phyloP scores from a whole-genome alignment of 2,797 vertebrate species.

The Cottoperca gobio region DNA sequence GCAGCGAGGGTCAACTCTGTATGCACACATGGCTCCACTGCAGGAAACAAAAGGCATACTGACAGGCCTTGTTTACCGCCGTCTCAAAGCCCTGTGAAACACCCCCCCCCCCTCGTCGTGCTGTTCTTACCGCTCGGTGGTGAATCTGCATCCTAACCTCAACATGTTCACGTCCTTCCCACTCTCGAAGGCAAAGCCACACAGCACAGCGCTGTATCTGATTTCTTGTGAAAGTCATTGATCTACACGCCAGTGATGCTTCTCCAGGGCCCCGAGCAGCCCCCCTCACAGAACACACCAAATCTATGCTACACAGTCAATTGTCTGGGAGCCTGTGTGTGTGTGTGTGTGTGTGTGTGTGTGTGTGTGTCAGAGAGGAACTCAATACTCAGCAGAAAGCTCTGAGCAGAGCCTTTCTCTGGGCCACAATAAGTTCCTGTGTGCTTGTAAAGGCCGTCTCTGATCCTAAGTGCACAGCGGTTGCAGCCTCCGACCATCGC shows the following conservation, averaged over 20 bases:
- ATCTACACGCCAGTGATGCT: conserved; percentile 60
- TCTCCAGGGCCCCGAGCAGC: conserved; percentile 39
- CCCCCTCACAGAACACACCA: conserved; percentile 49
- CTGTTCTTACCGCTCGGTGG: neutral
- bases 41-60: conserved; percentile 3
- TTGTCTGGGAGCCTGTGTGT: conserved; percentile 52
- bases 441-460: conserved; percentile 56
- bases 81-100: neutral
- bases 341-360: too few species aligned
- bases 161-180: conserved; percentile 4
- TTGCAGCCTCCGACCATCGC: neutral
- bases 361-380: conserved; percentile 36
- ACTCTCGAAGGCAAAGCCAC: conserved; percentile 33
- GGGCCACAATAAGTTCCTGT: conserved; percentile 50
- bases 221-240: conserved; percentile 60
- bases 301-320: conserved; percentile 67
- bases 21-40: neutral
- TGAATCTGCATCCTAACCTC: conserved; percentile 10
- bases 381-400: conserved; percentile 57
- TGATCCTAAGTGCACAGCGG: conserved; percentile 17
- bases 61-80: conserved; percentile 9
- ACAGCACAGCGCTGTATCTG: conserved; percentile 22
- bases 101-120: neutral
- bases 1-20: conserved; percentile 9
- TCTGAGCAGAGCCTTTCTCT: conserved; percentile 50